Conservation (phyloP, 2,888 invertebrate species). For the Zygothrica quintamaculata region DNA sequence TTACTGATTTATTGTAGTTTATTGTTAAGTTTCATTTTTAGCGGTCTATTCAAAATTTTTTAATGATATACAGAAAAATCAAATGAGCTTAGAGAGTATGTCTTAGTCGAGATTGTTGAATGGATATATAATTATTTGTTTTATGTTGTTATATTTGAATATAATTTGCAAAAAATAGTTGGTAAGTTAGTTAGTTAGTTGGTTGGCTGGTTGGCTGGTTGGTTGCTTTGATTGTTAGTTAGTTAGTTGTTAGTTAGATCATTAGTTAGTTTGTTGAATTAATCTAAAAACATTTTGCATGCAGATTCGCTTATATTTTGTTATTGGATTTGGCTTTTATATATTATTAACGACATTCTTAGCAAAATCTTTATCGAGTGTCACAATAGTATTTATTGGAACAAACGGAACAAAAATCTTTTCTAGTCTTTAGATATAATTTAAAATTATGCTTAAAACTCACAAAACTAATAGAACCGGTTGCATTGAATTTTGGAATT, state of each 20-base stretch:
- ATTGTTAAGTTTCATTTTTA: too few relatives aligned
- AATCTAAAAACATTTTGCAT: slow-evolving; percentile 12
- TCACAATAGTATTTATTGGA: slow-evolving; percentile 30
- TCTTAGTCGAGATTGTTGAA: too few relatives aligned
- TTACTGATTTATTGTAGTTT: too few relatives aligned
- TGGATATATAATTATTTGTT: too few relatives aligned
- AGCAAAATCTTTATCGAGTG: slow-evolving; percentile 16
- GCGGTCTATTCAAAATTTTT: too few relatives aligned
- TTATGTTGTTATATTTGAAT: neutral
- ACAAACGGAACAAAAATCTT: slow-evolving; percentile 25
- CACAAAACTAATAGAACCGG: slow-evolving; percentile 71
- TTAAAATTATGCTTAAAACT: slow-evolving; percentile 66
- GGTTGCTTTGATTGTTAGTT: slow-evolving; percentile 12
- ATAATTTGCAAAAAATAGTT: slow-evolving; percentile 4
- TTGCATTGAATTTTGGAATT: slow-evolving; percentile 40
- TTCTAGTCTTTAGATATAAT: slow-evolving; percentile 29
- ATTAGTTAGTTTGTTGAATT: slow-evolving; percentile 13
- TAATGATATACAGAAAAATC: too few relatives aligned
- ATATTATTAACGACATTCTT: slow-evolving; percentile 30
- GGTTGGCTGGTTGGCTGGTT: slow-evolving; percentile 7
- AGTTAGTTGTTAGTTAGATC: slow-evolving; percentile 13
- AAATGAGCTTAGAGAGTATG: too few relatives aligned
- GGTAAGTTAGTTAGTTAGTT: slow-evolving; percentile 5
- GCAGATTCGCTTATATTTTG: slow-evolving; percentile 20
- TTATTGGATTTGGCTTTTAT: too few relatives aligned